Evolutionary conservation across 2,797 vertebrate genomes (phyloP).

Genomic region (Ptychadena robeensis): DNA sequence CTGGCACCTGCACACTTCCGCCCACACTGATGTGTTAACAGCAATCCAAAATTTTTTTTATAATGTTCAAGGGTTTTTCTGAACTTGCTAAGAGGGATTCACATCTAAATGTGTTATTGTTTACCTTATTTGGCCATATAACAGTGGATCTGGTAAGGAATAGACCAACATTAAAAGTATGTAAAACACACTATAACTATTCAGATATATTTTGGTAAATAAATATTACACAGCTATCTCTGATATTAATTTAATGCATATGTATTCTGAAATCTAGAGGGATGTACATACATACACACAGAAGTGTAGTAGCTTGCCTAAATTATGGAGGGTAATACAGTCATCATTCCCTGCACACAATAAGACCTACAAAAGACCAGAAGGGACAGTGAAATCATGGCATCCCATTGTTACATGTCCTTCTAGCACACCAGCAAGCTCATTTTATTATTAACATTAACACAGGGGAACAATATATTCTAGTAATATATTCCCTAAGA

Average conservation of each 20-base stretch:
- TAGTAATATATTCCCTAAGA: conserved; percentile 27
- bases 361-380: conserved; percentile 13
- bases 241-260: background rate
- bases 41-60: no score
- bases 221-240: background rate
- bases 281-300: background rate
- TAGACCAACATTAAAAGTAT: background rate
- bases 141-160: background rate
- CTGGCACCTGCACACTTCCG: no score
- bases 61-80: background rate
- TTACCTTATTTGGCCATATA: background rate
- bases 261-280: background rate
- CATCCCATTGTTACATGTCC: background rate
- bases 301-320: background rate
- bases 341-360: conserved; percentile 11
- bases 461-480: conserved; percentile 40
- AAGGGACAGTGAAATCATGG: background rate
- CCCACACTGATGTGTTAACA: no score
- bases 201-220: background rate
- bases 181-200: background rate
- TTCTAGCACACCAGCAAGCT: background rate
- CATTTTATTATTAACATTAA: conserved; percentile 19
- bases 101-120: background rate
- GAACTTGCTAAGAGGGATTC: background rate
- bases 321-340: conserved; percentile 13